Evolutionary conservation across 2,888 invertebrate species (phyloP), one percentile per base, ranked within the genome.

Genomic region (Drosophila mimetica): DNA sequence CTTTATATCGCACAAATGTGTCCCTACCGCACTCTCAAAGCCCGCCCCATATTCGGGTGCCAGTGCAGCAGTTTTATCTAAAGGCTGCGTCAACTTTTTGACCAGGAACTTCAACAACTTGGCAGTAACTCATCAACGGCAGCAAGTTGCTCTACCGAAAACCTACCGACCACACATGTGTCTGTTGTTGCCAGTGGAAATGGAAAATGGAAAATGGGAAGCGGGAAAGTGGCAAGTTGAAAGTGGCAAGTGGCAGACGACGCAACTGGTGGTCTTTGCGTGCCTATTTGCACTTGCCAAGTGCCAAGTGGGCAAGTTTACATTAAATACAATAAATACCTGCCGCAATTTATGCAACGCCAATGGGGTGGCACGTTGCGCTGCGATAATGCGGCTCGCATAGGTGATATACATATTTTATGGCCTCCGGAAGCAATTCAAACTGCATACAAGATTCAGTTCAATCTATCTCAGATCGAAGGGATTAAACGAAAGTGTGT

Each of bases 261-360:
- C 67, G 80, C 86, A 81, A 81, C 80, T 86, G 46, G 80, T 81
- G 84, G 80, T 70, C 70, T 55, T 86, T 81, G 80, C 86, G 80
- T 81, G 80, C 80, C 84, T 77, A 79, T 77, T 86, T 80, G 86
- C 75, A 86, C 63, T 71, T 71, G 75, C 58, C 65, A 75, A 75
- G 80, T 80, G 83, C 30, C 77, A 79, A 77, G 80, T 75, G 78
- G 77, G 84, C 84, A 81, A 79, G 75, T 83, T 81, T 80, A 83
- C 75, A 83, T 81, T 86, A 83, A 86, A 71, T 75, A 86, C 84
- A 86, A 77, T 79, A 83, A 86, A 81, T 86, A 67, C 72, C 80
- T 42, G 63, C 73, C 77, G 75, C 86, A 77, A 80, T 75, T 80
- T 83, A 86, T 79, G 75, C 80, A 86, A 77, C 54, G 71, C 77